phyloP scores from a whole-genome alignment of 2,888 invertebrate genomes.

The Lissonota sp. region DNA sequence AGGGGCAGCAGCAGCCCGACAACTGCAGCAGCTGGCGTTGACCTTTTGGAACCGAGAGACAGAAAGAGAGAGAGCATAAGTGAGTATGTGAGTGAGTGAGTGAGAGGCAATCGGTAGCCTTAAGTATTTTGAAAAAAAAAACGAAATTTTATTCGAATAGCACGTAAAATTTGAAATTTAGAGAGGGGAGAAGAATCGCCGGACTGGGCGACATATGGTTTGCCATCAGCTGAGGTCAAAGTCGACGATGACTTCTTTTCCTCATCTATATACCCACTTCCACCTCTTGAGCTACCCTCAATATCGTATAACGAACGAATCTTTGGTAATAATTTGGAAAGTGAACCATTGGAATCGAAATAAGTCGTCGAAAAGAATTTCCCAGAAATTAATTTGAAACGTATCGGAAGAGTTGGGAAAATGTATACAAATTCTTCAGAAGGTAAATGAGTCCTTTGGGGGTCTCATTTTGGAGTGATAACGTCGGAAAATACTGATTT shows the following conservation, averaged over 20 bases:
- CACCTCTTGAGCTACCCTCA: not conserved
- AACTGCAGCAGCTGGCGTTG: constrained; percentile 80
- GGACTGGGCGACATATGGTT: constrained; percentile 63
- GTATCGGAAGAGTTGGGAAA: not conserved
- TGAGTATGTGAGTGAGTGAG: constrained; percentile 7
- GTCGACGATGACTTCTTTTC: constrained; percentile 46
- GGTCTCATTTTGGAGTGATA: no score
- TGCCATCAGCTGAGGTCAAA: constrained; percentile 61
- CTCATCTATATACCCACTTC: constrained; percentile 16
- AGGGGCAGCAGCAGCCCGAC: constrained; percentile 72
- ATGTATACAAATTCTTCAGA: no score
- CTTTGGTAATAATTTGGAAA: not conserved
- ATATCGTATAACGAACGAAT: not conserved
- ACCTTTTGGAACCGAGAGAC: constrained; percentile 58
- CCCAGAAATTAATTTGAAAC: not conserved
- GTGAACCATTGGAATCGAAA: not conserved
- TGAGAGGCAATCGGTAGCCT: no score
- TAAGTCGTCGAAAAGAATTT: not conserved
- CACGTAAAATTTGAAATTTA: not conserved
- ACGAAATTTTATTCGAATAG: constrained; percentile 33
- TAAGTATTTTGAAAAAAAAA: not conserved
- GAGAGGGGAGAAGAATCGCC: not conserved
- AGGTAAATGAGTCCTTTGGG: no score
- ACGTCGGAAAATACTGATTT: no score
- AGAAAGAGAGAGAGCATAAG: constrained; percentile 45